phyloP scores from a whole-genome alignment of 1,140 invertebrate genomes.

The Amyelois transitella region DNA sequence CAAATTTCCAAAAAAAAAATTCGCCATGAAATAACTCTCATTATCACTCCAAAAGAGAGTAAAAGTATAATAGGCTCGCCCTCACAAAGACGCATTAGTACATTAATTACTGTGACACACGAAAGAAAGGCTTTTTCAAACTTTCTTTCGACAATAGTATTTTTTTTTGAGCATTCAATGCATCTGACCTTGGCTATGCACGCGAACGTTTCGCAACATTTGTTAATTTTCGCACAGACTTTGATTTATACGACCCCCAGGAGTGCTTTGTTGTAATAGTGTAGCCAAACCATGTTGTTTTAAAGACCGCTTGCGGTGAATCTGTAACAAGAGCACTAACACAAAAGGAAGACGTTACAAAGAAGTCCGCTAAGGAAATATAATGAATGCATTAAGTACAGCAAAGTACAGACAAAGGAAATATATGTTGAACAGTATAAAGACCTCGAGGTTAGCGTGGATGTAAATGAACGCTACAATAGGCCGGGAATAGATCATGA shows the following conservation, averaged over 20 bases:
- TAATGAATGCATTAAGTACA: slow-evolving; percentile 32
- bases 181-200: slow-evolving; percentile 40
- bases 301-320: slow-evolving; percentile 61
- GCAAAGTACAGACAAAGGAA: slow-evolving; percentile 17
- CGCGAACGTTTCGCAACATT: slow-evolving; percentile 54
- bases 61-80: slow-evolving; percentile 49
- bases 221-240: slow-evolving; percentile 52
- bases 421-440: slow-evolving; percentile 32
- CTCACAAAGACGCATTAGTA: slow-evolving; percentile 46
- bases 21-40: slow-evolving; percentile 33
- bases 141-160: slow-evolving; percentile 34
- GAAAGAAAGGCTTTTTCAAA: slow-evolving; percentile 51
- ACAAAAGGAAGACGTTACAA: slow-evolving; percentile 26
- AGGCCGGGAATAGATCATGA: slow-evolving; percentile 54
- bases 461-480: slow-evolving; percentile 42
- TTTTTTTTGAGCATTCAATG: slow-evolving; percentile 29
- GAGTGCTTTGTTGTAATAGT: slow-evolving; percentile 41
- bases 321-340: slow-evolving; percentile 37
- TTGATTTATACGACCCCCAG: slow-evolving; percentile 52
- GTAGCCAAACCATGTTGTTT: slow-evolving; percentile 39
- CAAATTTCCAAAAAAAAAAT: slow-evolving; percentile 42
- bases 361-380: slow-evolving; percentile 18
- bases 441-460: slow-evolving; percentile 39
- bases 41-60: slow-evolving; percentile 58
- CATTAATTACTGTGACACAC: slow-evolving; percentile 56